These are phyloP conservation scores for Mola mola DNA, from an alignment of 2,113 vertebrate species.

Conservation along the genomic window DNA sequence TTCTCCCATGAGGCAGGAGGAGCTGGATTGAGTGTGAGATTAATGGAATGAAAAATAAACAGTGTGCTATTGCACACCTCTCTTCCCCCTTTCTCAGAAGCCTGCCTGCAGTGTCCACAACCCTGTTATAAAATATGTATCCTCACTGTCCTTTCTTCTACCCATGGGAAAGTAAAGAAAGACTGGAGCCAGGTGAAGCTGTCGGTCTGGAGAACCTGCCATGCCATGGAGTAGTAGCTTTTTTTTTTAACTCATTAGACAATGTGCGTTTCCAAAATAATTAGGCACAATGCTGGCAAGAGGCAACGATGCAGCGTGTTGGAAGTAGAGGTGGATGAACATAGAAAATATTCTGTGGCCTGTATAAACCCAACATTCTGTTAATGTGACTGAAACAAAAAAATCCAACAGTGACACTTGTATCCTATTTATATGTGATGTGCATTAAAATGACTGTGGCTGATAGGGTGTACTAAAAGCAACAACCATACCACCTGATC, in stretches of 20 bases:
- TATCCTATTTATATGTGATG: neutral
- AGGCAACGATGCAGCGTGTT: slow-evolving; percentile 1
- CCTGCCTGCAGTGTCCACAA: slow-evolving; percentile 45
- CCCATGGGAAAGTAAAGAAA: slow-evolving; percentile 62
- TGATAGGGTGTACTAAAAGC: neutral
- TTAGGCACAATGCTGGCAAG: slow-evolving; percentile 31
- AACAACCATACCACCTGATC: neutral
- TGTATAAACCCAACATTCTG: slow-evolving; percentile 8
- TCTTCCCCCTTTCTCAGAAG: slow-evolving; percentile 15
- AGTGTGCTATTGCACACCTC: neutral
- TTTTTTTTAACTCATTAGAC: slow-evolving; percentile 24
- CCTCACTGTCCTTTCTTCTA: no score
- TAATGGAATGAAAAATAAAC: slow-evolving; percentile 1
- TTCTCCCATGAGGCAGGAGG: no score
- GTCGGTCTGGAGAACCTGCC: slow-evolving; percentile 34
- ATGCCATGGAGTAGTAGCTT: slow-evolving; percentile 5
- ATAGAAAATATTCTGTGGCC: neutral
- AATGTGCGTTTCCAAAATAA: slow-evolving; percentile 21
- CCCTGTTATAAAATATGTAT: slow-evolving; percentile 73
- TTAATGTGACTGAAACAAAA: neutral
- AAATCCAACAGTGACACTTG: no score
- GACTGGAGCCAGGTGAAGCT: slow-evolving; percentile 47
- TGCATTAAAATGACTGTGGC: no score
- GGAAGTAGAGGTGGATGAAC: slow-evolving; percentile 19
- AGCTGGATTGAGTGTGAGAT: neutral